Conservation (phyloP, 2,113 vertebrate species). For the Otis tarda region DNA sequence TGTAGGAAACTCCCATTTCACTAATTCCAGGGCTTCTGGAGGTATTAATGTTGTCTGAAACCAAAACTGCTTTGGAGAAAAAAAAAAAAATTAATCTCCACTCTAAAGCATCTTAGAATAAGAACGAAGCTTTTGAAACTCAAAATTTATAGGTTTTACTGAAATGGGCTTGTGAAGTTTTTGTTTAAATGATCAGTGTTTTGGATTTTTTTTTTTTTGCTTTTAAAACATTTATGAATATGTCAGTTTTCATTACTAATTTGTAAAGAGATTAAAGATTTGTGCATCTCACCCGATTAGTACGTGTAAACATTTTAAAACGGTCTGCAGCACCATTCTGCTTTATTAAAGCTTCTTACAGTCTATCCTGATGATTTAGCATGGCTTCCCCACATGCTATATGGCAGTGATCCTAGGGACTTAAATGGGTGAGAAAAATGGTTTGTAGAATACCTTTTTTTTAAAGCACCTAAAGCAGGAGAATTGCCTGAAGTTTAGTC, state of each 20-base stretch:
- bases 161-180: background rate
- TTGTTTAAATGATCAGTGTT: background rate
- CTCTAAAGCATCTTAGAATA: background rate
- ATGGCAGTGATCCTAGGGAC: background rate
- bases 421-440: background rate
- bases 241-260: background rate
- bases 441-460: background rate
- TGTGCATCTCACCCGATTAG: background rate
- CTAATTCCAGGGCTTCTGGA: background rate
- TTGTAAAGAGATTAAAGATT: background rate
- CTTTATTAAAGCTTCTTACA: background rate
- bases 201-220: background rate
- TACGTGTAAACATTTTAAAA: background rate
- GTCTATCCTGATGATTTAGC: background rate
- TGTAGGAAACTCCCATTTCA: background rate
- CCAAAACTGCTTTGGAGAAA: background rate
- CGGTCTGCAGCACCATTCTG: background rate
- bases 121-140: background rate
- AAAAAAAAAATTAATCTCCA: background rate
- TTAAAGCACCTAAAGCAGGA: background rate
- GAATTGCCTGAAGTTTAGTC: background rate
- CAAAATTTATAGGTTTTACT: background rate
- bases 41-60: background rate
- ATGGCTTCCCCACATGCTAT: background rate
- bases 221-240: background rate